Evolutionary conservation across 2,113 vertebrate species (phyloP).

Genomic region (Scalopus aquaticus): DNA sequence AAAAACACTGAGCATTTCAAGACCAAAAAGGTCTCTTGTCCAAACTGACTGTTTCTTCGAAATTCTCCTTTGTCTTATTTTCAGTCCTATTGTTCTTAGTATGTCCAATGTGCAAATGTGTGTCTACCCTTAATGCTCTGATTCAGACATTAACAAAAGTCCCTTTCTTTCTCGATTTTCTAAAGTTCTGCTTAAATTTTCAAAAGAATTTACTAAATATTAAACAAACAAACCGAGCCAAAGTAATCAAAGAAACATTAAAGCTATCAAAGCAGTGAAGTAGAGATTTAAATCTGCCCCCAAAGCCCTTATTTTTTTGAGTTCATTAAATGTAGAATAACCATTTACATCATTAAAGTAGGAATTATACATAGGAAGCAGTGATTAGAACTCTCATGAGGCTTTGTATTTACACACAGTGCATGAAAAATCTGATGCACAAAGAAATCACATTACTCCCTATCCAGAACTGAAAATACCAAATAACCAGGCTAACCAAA

Average conservation of each 20-base stretch:
- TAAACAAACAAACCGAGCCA: conserved; percentile 25
- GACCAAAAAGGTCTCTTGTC: background rate
- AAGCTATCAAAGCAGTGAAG: background rate
- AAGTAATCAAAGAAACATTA: background rate
- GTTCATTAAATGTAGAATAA: conserved; percentile 48
- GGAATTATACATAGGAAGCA: background rate
- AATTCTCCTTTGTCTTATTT: background rate
- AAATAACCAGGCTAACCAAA: background rate
- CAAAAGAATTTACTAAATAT: background rate
- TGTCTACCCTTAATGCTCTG: background rate
- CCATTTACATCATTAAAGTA: background rate
- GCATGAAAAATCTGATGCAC: background rate
- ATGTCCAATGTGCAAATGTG: background rate
- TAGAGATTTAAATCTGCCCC: conserved; percentile 6
- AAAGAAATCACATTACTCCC: background rate
- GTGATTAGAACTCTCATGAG: background rate
- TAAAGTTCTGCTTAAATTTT: conserved; percentile 28
- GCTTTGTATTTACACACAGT: conserved; percentile 15
- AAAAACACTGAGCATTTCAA: background rate
- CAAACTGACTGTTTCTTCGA: background rate
- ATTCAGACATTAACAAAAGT: background rate
- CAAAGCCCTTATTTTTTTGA: background rate
- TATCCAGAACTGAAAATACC: conserved; percentile 32
- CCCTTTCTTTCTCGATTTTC: background rate
- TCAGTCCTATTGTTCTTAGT: background rate